Conservation (phyloP, 1,140 invertebrate species). For the Heliconius hewitsoni region DNA sequence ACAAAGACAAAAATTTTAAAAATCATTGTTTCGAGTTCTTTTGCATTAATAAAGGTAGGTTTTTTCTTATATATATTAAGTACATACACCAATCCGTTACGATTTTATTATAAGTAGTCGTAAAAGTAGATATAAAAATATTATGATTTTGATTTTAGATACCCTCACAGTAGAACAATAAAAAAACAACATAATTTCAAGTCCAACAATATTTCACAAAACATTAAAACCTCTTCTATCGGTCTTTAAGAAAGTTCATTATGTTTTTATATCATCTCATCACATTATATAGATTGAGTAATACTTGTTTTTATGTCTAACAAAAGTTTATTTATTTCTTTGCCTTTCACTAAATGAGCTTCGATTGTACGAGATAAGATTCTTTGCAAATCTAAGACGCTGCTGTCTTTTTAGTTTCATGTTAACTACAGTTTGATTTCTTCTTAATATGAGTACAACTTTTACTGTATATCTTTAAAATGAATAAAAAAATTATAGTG, state of each 20-base stretch:
- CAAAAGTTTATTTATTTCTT: conserved; percentile 1
- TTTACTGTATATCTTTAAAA: background rate
- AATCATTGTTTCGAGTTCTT: too few species aligned
- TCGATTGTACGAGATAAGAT: background rate
- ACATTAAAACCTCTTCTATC: background rate
- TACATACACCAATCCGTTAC: too few species aligned
- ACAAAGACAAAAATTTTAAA: too few species aligned
- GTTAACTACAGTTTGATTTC: background rate
- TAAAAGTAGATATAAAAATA: too few species aligned
- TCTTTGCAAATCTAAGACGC: background rate
- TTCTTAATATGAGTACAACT: background rate
- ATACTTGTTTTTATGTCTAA: conserved; percentile 1
- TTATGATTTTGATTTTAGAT: too few species aligned
- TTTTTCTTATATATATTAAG: too few species aligned
- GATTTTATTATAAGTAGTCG: too few species aligned
- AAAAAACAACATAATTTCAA: too few species aligned
- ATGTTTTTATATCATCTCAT: background rate
- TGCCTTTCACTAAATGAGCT: background rate
- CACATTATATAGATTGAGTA: background rate
- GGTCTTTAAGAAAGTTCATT: conserved; percentile 1
- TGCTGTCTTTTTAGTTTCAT: background rate
- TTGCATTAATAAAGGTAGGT: too few species aligned
- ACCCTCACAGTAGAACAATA: too few species aligned
- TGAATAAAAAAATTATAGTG: too few species aligned
- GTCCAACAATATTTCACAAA: background rate